Evolutionary conservation across 2,797 vertebrate species (phyloP).

Genomic region (Acanthiza pusilla): DNA sequence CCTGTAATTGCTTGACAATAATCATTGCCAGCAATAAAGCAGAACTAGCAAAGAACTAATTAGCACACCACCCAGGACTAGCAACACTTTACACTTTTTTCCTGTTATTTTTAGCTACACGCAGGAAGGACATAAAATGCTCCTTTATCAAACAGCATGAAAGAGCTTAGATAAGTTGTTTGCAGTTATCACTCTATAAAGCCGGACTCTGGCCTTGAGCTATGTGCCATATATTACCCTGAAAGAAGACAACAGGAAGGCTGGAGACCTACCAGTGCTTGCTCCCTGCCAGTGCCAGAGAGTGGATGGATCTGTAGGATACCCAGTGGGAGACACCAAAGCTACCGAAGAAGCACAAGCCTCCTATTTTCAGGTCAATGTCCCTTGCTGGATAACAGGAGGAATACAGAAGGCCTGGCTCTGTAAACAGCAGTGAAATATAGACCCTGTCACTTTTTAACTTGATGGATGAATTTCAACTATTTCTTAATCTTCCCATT

Average conservation of each 20-base stretch:
- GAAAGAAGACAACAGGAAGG: not conserved
- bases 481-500: constrained; percentile 11
- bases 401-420: not conserved
- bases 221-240: not conserved
- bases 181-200: not conserved
- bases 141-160: not conserved
- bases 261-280: not conserved
- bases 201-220: not conserved
- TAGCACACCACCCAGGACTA: not conserved
- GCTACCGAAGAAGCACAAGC: not conserved
- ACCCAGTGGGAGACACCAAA: not conserved
- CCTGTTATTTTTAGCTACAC: constrained; percentile 29
- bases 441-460: not conserved
- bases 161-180: not conserved
- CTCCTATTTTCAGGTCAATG: not conserved
- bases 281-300: not conserved
- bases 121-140: not conserved
- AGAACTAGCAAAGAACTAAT: constrained; percentile 35
- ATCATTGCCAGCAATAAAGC: constrained; percentile 1
- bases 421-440: not conserved
- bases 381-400: not conserved
- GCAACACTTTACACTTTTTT: not conserved
- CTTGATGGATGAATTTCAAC: not conserved
- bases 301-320: not conserved
- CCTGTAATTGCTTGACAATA: constrained; percentile 15